Conservation (phyloP, 2,113 vertebrate species). For the Himantopus leucocephalus region DNA sequence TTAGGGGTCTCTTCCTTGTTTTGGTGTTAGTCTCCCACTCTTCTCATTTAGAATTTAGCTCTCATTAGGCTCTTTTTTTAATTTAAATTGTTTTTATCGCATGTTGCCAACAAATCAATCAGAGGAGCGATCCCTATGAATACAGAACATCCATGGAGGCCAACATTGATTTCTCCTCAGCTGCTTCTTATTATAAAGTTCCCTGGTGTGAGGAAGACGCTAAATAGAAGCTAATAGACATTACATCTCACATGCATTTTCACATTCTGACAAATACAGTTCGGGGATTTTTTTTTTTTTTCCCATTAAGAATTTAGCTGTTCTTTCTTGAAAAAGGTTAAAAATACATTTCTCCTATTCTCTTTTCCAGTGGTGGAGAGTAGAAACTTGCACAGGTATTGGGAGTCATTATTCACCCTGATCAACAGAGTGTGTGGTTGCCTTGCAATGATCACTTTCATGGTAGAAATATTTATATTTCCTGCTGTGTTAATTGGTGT, state of each 20-base stretch:
- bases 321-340: not conserved
- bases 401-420: not conserved
- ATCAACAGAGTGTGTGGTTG: not conserved
- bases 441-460: not conserved
- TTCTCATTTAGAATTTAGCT: not conserved
- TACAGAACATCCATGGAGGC: slow-evolving; percentile 35
- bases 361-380: not conserved
- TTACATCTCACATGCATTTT: slow-evolving; percentile 48
- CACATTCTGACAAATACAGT: slow-evolving; percentile 39
- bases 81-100: slow-evolving; percentile 48
- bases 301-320: not conserved
- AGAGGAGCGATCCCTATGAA: slow-evolving; percentile 40
- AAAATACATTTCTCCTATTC: not conserved
- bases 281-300: not conserved
- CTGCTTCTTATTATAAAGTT: slow-evolving; percentile 68
- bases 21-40: not conserved
- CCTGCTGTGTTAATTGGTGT: slow-evolving; percentile 30
- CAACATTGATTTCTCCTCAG: slow-evolving; percentile 54
- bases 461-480: not conserved
- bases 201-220: slow-evolving; percentile 44
- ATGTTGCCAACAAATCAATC: slow-evolving; percentile 57
- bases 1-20: not conserved
- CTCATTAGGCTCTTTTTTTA: not conserved
- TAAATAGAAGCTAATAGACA: slow-evolving; percentile 64
- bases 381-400: not conserved